These are phyloP conservation scores for Melanocharis versteri DNA, from an alignment of 2,113 vertebrate genomes.

Conservation along the genomic window DNA sequence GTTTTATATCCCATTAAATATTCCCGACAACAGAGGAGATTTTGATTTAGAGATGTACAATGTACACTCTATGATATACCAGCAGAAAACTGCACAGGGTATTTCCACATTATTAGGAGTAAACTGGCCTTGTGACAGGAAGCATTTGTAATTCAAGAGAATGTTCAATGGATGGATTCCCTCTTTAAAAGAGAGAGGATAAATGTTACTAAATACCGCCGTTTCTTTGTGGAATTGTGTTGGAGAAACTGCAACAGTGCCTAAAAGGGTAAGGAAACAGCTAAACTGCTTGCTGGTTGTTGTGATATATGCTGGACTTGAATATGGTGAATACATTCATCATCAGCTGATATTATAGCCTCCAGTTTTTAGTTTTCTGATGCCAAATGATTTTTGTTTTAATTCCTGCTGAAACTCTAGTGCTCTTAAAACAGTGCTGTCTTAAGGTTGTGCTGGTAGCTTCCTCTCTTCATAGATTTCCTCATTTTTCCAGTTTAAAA, in stretches of 20 bases:
- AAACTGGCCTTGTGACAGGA: not conserved
- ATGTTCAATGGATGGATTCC: not conserved
- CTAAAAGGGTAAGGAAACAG: not conserved
- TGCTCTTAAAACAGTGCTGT: not conserved
- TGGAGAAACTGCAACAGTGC: not conserved
- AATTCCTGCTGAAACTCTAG: not conserved
- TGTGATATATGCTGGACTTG: not conserved
- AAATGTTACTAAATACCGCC: not conserved
- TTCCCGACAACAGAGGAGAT: rapidly evolving
- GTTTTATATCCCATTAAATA: not conserved
- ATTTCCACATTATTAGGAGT: not conserved
- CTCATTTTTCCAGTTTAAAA: not conserved
- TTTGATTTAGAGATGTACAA: not conserved
- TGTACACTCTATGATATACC: not conserved
- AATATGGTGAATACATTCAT: not conserved
- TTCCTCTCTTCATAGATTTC: not conserved
- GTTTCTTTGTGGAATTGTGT: not conserved
- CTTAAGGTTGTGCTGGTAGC: not conserved
- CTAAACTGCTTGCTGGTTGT: not conserved
- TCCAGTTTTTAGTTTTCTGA: not conserved
- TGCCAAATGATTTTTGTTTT: not conserved
- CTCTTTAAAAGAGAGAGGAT: not conserved
- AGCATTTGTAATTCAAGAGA: not conserved
- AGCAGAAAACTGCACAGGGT: not conserved
- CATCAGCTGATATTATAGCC: not conserved